Conservation (phyloP, 1,140 invertebrate species). For the Charaxes varanes region DNA sequence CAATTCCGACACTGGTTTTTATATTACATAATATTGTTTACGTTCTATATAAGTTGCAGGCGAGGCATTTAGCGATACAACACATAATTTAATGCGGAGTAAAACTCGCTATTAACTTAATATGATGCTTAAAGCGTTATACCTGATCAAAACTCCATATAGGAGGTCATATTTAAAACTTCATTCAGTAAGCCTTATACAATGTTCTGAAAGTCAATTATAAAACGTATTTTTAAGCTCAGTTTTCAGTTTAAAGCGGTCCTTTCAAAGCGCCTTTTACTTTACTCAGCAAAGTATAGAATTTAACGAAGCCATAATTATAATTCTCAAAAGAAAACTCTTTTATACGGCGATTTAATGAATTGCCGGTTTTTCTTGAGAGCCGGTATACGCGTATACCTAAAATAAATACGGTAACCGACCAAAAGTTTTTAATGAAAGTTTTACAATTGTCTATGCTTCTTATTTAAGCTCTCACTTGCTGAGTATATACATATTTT, state of each 20-base stretch:
- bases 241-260: slow-evolving; percentile 53
- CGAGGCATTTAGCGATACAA: too few species aligned
- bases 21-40: too few species aligned
- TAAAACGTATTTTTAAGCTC: slow-evolving; percentile 49
- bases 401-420: slow-evolving; percentile 26
- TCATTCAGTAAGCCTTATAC: slow-evolving; percentile 36
- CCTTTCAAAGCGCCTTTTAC: slow-evolving; percentile 55
- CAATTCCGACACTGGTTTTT: too few species aligned
- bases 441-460: slow-evolving; percentile 8
- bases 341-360: slow-evolving; percentile 56
- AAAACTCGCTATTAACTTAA: too few species aligned
- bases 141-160: slow-evolving; percentile 11
- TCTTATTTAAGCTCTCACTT: too few species aligned
- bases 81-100: too few species aligned
- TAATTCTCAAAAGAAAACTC: slow-evolving; percentile 62
- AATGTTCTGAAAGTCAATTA: slow-evolving; percentile 47
- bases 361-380: slow-evolving; percentile 54
- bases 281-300: slow-evolving; percentile 58
- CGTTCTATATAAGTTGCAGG: too few species aligned
- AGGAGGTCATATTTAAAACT: slow-evolving; percentile 21
- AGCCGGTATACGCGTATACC: slow-evolving; percentile 28
- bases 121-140: not conserved
- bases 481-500: too few species aligned
- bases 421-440: slow-evolving; percentile 21
- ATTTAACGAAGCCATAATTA: slow-evolving; percentile 67